These are phyloP conservation scores for Virgularia gustaviana DNA, from an alignment of 92 coral and sea anemone genomes.

Conservation along the genomic window DNA sequence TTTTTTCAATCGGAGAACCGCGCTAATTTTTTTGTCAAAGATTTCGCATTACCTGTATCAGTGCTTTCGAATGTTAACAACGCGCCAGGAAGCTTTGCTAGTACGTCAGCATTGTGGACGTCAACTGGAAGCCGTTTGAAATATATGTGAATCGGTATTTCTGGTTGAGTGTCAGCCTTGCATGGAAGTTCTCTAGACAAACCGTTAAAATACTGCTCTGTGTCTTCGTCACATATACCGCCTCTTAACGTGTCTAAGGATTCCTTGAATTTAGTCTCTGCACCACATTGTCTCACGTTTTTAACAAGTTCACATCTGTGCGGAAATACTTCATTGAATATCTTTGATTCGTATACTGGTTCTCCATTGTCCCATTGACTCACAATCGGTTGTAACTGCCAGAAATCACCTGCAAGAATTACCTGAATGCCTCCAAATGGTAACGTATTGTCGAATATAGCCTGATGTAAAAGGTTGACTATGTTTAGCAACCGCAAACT, in stretches of 20 bases:
- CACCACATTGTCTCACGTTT: conserved; percentile 27
- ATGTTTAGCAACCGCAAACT: conserved; percentile 23
- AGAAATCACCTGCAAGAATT: conserved; percentile 39
- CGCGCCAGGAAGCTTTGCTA: background rate
- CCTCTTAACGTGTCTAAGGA: conserved; percentile 4
- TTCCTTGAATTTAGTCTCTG: background rate
- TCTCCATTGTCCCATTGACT: conserved; percentile 42
- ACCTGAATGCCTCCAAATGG: conserved; percentile 39
- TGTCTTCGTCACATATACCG: conserved; percentile 7
- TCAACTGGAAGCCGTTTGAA: conserved; percentile 55
- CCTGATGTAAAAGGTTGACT: conserved; percentile 21
- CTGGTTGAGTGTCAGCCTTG: background rate
- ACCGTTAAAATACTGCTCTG: background rate
- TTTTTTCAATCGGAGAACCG: conserved; percentile 18
- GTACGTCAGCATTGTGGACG: conserved; percentile 36
- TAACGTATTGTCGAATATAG: background rate
- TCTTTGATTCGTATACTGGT: conserved; percentile 41
- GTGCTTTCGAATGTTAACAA: background rate
- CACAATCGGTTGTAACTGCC: conserved; percentile 44
- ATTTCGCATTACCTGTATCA: background rate
- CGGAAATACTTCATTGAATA: conserved; percentile 33
- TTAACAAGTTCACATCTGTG: conserved; percentile 45
- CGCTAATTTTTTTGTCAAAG: too few relatives aligned
- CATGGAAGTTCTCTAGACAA: conserved; percentile 5
- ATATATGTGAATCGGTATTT: conserved; percentile 41